Base-by-base conservation (phyloP, 1,140 invertebrate genomes). In the Tetramorium alpestre region DNA sequence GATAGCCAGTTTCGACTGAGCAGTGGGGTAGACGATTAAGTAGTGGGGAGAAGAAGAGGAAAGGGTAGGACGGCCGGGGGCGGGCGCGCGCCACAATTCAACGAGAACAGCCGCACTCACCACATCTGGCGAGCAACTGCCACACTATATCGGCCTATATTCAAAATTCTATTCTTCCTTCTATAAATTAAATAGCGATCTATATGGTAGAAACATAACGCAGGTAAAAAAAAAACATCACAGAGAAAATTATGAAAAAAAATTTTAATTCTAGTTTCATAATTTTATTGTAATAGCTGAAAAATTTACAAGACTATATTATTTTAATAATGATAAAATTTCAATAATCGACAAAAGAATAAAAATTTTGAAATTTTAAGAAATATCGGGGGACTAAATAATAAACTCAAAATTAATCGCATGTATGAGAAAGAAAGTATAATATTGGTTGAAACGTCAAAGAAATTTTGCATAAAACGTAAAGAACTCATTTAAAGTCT, bases 31-130 rank as follows among this genome's bases (percentile, higher is more conserved):
- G 2, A 44, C 60, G 47, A 38, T 77, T 69, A 44, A 70, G 18
- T 91, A 86, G 94, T 91, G 93, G 93, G 93, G 88, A 60, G 41
- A 65, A 47, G 75, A 25, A 8, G 67, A 81, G 82, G 87, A 90
- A 90, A 90, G 76, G 92, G 92, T 90, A 93, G 92, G 94, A 90
- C 86, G 89, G 77, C 86, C 89, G 94, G 92, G 93, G 95, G 94
- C 94, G 95, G 94, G 93, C 93, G 93, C 93, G 93, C 92, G 91
- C 91, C 92, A 94, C 93, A 95, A 94, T 95, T 95, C 93, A 94
- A 93, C 93, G 92, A 92, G 91, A 94, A 94, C 93, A 85, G 76
- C 91, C 91, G 92, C 92, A 88, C 92, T 93, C 87, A 85, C 94
- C 89, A 94, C 94, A 95, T 94, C 94, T 95, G 92, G 93, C 92